Evolutionary conservation across 1,140 invertebrate species (phyloP), one percentile per base, ranked within the genome.

Genomic region (Drosophila willistoni): DNA sequence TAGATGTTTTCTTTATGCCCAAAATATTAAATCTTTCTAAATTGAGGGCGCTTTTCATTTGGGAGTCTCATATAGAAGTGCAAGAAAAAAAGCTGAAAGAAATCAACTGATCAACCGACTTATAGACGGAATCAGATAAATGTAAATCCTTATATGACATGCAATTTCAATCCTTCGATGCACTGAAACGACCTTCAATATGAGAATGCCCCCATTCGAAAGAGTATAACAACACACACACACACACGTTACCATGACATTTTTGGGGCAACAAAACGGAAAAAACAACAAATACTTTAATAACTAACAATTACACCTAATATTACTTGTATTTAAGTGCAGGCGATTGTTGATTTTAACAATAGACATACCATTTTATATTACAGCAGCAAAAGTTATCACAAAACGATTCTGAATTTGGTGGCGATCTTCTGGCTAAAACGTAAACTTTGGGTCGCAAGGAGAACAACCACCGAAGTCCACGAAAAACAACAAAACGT

Each of bases 381-480:
- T 51, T 51, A 51, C 44, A 51, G 17, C 44, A 10, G 12, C 34
- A 36, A 36, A 5, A 36, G 34, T 36, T 29, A 29, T 29, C 29
- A 29, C 29, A 47, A 47, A 47, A 3, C 6, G 44, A 17, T 47
- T 47, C 19, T 12, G 19, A 10, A 42, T 72, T n/a, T 10, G 29
- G 39, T 34, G 71, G 22, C 33, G 36, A 71, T 55, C 64, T 69
- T 41, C 6, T 44, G 22, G 33, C 33, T 13, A 22, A 3, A 59
- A 70, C 51, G 64, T 19, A 19, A 61, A n/a, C 7, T 39, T 33
- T 29, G 29, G 29, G 5, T 29, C 29, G 7, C 25, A 5, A 5
- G 25, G 42, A 64, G 59, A 82, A 71, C 79, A 47, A 82, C 83
- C 83, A 87, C 83, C 80, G 57, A 51, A 70, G 10, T 83, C 68